A percentile compares a stretch with the other conserved stretches of the same genome.
Evolutionary conservation across 2,113 vertebrate species (phyloP).

Genomic region (Peromyscus californicus): DNA sequence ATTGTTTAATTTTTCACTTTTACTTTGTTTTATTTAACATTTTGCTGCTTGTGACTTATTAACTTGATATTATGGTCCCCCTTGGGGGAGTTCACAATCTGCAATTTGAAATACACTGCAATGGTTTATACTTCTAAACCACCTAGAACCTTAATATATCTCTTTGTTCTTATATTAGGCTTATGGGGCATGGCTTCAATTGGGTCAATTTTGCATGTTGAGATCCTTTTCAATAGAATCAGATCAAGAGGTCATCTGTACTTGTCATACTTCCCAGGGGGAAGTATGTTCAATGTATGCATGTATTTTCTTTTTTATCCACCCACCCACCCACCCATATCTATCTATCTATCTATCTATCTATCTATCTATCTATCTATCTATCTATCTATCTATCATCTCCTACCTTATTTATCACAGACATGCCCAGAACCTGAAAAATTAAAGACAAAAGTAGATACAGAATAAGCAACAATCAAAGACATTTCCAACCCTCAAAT

Average conservation of each 20-base stretch:
- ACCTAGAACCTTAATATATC: not conserved
- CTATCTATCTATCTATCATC: not conserved
- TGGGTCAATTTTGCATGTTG: not conserved
- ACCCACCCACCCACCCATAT: not conserved
- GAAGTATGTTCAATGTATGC: not conserved
- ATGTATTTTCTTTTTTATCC: not conserved
- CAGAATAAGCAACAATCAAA: not conserved
- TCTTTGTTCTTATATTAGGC: not conserved
- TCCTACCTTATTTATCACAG: slow-evolving; percentile 82
- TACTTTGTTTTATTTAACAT: not conserved
- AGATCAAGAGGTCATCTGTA: not conserved
- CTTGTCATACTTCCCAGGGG: not conserved
- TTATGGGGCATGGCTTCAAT: not conserved
- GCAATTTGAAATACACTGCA: not conserved
- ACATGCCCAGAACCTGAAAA: slow-evolving; percentile 81
- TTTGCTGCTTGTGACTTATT: slow-evolving; percentile 9
- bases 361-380: not conserved
- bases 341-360: not conserved
- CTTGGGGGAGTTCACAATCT: not conserved
- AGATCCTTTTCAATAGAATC: not conserved
- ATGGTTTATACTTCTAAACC: not conserved
- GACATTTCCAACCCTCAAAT: not conserved
- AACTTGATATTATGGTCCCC: not conserved
- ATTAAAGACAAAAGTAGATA: slow-evolving; percentile 62
- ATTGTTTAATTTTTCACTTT: not conserved